phyloP scores from a whole-genome alignment of 2,113 vertebrate genomes.

The Noctilio leporinus region DNA sequence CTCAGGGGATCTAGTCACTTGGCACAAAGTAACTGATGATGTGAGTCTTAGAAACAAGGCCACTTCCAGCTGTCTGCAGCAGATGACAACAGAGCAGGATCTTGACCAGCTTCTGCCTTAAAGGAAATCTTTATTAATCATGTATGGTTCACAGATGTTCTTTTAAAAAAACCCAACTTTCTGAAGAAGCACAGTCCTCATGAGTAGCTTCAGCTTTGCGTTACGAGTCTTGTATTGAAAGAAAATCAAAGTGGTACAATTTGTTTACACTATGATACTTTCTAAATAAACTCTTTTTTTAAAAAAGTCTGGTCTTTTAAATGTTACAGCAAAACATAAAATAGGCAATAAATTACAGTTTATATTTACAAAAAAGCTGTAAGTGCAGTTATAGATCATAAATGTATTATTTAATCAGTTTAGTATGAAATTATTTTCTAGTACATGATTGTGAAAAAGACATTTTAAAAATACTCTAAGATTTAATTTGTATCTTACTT shows the following conservation, averaged over 20 bases:
- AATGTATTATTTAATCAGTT: conserved; percentile 71
- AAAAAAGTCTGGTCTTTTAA: conserved; percentile 76
- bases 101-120: conserved; percentile 71
- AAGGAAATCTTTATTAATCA: conserved; percentile 78
- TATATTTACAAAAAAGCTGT: conserved; percentile 80
- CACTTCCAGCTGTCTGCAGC: neutral
- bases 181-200: conserved; percentile 75
- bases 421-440: conserved; percentile 64
- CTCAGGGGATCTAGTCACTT: neutral
- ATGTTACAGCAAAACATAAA: conserved; percentile 79
- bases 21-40: neutral
- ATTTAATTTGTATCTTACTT: conserved; percentile 39
- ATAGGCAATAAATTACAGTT: conserved; percentile 84
- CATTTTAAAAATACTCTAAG: conserved; percentile 66
- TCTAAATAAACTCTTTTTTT: conserved; percentile 83
- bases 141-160: conserved; percentile 38
- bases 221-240: conserved; percentile 75
- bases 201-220: conserved; percentile 43
- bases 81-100: conserved; percentile 5
- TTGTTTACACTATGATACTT: conserved; percentile 82
- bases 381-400: conserved; percentile 63
- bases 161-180: conserved; percentile 63
- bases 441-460: conserved; percentile 68
- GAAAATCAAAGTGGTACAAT: conserved; percentile 82
- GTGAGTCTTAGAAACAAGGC: neutral